phyloP scores from a whole-genome alignment of 1,140 invertebrate genomes.

The Zaprionus lachaisei region DNA sequence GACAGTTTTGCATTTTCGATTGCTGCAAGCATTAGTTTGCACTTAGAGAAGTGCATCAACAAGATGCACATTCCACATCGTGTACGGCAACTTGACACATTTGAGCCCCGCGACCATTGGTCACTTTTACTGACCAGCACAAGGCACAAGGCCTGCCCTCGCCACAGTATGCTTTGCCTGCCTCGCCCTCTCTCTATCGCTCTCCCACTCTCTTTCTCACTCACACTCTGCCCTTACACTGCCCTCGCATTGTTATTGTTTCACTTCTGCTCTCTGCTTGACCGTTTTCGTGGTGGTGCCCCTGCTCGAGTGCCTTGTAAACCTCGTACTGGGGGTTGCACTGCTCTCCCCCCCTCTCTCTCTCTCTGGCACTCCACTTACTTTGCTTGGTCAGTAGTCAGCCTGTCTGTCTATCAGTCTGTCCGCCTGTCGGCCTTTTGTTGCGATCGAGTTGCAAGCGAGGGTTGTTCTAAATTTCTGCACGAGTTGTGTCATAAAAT shows the following conservation, averaged over 20 bases:
- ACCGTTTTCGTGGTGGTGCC: constrained; percentile 44
- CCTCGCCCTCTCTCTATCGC: background rate
- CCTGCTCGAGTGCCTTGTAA: constrained; percentile 2
- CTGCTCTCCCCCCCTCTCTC: background rate
- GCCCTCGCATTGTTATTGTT: constrained; percentile 48
- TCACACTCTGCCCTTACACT: constrained; percentile 10
- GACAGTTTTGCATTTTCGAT: constrained; percentile 20
- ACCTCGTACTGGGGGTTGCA: constrained; percentile 18
- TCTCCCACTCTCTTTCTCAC: constrained; percentile 6
- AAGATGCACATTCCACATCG: background rate
- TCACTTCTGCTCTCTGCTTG: constrained; percentile 45
- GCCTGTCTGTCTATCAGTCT: background rate
- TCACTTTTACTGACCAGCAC: constrained; percentile 70
- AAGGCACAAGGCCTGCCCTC: constrained; percentile 34
- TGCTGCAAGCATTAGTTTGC: constrained; percentile 34
- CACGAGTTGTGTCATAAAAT: constrained; percentile 46
- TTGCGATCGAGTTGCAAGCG: constrained; percentile 52
- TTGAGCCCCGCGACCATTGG: constrained; percentile 53
- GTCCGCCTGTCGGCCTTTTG: constrained; percentile 40
- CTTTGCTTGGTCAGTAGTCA: background rate
- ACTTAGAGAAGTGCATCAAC: constrained; percentile 27
- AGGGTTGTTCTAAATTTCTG: constrained; percentile 50
- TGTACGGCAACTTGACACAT: constrained; percentile 50
- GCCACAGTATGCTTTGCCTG: background rate
- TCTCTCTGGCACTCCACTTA: background rate